A percentile compares a stretch with the other conserved stretches of the same genome.
Conservation (phyloP, 2,797 vertebrate species). For the Galaxias olidus region DNA sequence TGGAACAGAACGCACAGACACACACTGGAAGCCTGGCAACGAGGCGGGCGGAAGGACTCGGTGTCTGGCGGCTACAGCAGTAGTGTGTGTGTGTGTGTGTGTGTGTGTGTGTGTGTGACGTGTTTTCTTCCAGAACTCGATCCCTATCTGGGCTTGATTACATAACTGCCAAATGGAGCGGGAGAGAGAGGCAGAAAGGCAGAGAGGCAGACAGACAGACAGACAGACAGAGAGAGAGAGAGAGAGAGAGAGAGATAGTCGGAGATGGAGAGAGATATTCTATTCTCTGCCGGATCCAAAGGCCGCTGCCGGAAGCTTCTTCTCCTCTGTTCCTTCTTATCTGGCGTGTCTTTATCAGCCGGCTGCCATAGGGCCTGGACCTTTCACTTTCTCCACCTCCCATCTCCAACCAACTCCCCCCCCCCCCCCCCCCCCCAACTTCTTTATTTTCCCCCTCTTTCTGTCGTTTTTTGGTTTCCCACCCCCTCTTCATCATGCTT, state of each 20-base stretch:
- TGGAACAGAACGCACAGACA: conserved; percentile 40
- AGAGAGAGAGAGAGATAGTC: conserved; percentile 32
- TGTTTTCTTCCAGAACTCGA: conserved; percentile 51
- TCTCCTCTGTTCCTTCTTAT: no score
- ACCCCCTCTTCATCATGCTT: no score
- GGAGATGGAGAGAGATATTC: not conserved
- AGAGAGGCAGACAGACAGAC: not conserved
- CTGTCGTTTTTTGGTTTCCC: no score
- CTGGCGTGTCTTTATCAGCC: no score
- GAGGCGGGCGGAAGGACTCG: conserved; percentile 36
- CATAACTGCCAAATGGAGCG: conserved; percentile 56
- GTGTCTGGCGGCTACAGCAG: conserved; percentile 24
- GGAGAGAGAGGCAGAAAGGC: conserved; percentile 31
- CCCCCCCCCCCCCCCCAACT: no score
- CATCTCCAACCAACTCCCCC: no score
- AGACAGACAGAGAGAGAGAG: conserved; percentile 18
- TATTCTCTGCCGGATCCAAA: conserved; percentile 11
- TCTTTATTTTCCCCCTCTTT: no score
- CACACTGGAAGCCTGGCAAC: conserved; percentile 34
- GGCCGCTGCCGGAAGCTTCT: conserved; percentile 7
- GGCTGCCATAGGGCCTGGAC: no score
- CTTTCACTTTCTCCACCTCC: no score
- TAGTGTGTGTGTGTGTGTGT: conserved; percentile 25
- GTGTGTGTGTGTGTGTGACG: conserved; percentile 26
- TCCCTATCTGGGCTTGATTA: conserved; percentile 57